Conservation (phyloP, 2,797 vertebrate genomes). For the Xenops minutus region DNA sequence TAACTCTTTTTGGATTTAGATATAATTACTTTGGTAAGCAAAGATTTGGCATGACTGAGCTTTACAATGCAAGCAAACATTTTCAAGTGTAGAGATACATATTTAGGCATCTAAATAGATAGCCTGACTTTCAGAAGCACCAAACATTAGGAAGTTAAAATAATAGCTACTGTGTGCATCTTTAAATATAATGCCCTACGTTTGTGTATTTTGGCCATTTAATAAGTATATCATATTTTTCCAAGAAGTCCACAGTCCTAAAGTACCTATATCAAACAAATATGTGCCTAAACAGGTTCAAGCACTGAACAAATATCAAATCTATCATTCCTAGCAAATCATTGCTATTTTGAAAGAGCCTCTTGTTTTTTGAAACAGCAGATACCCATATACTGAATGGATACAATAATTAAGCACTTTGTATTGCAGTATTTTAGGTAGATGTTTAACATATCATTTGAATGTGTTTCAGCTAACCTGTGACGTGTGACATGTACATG, state of each 20-base stretch:
- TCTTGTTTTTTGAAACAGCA: neutral
- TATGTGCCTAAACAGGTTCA: neutral
- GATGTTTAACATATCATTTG: neutral
- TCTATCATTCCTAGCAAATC: neutral
- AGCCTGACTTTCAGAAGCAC: neutral
- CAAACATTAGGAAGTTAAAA: neutral
- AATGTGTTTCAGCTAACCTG: neutral
- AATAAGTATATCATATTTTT: neutral
- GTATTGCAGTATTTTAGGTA: constrained; percentile 1
- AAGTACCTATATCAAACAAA: neutral
- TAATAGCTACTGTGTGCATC: neutral
- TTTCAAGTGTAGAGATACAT: neutral
- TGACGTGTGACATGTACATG: neutral
- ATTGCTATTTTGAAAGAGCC: neutral
- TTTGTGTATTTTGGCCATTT: neutral
- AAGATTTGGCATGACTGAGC: neutral
- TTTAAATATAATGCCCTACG: neutral
- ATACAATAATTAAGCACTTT: neutral
- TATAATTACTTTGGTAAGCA: neutral
- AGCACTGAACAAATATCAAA: neutral
- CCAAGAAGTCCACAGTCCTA: neutral
- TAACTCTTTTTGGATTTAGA: neutral
- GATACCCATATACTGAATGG: neutral
- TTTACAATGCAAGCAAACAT: neutral
- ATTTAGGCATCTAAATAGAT: neutral